Percentiles rank a stretch among this genome's conserved stretches.
Evolutionary conservation across 1,140 invertebrate genomes (phyloP).

Genomic region (Cryptotermes secundus): DNA sequence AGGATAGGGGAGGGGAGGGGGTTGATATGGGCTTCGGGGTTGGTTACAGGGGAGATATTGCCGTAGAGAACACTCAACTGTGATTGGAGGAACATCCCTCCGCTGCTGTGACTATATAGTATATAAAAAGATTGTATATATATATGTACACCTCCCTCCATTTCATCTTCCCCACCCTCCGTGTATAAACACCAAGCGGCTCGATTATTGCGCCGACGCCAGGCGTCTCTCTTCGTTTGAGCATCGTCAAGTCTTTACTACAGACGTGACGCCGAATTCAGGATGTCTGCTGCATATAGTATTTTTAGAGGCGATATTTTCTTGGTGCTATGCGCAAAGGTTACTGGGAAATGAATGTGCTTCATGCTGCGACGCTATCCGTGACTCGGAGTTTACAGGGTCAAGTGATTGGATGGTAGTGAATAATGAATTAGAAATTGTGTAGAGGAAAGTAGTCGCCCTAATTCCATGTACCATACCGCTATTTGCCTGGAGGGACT

Average conservation of each 20-base stretch:
- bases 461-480: too few species aligned
- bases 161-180: not conserved
- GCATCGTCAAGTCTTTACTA: not conserved
- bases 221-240: not conserved
- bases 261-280: not conserved
- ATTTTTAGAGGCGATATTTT: too few species aligned
- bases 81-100: not conserved
- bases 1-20: not conserved
- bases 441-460: too few species aligned
- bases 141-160: conserved; percentile 1
- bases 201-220: not conserved
- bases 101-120: not conserved
- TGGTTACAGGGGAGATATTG: conserved; percentile 3
- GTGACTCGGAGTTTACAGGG: too few species aligned
- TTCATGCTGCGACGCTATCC: too few species aligned
- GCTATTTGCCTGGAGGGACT: too few species aligned
- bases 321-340: too few species aligned
- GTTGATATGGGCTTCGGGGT: not conserved
- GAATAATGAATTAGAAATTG: too few species aligned
- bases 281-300: too few species aligned
- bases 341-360: too few species aligned
- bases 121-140: conserved; percentile 15
- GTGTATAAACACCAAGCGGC: not conserved
- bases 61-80: conserved; percentile 17
- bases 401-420: too few species aligned